Evolutionary conservation across 2,113 vertebrate species (phyloP), one percentile per base, ranked within the genome.

Genomic region (Microcebus tavaratra): DNA sequence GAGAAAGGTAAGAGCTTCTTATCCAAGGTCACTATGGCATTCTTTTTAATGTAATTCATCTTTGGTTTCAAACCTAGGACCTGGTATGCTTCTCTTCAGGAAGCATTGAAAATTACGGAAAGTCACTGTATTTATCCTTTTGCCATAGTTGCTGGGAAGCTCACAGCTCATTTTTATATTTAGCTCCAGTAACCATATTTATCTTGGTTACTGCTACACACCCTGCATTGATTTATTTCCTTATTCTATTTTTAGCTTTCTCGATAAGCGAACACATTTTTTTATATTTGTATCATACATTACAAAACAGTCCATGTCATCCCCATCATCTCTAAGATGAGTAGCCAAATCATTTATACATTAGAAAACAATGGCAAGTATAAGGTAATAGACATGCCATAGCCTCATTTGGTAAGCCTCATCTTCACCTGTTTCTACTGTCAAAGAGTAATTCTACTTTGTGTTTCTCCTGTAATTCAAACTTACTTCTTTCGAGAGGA

Each of bases 241-340:
- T 88, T 42, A 89, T 70, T 67, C 78, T 95, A 75, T 73, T 68
- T 88, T 90, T 86, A 83, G 87, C 50, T 88, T 93, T 85, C 87
- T 95, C 59, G 36, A 59, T 75, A 50, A 70, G 78, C 21, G 31
- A 18, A 42, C 36, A 48, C 14, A n/a, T 93, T 72, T 57, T 61
- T 63, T 11, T 29, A 29, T 13, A 63, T 63, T 63, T 63, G 72
- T 83, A 34, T 59, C 31, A 73, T 8, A 31, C 6, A 36, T 48
- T 61, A 86, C 15, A 17, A 59, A 76, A 91, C 10, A 79, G 61
- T 67, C 23, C 36, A 34, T 17, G 39, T 90, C 67, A 57, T 68
- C 39, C 27, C 36, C 50, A 42, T 42, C 63, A 48, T 50, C 68
- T 91, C 45, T 45, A 63, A 63, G 36, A 57, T 20, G 45, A 86